Evolutionary conservation across 2,888 invertebrate genomes (phyloP).

Genomic region (Lycaena phlaeas): DNA sequence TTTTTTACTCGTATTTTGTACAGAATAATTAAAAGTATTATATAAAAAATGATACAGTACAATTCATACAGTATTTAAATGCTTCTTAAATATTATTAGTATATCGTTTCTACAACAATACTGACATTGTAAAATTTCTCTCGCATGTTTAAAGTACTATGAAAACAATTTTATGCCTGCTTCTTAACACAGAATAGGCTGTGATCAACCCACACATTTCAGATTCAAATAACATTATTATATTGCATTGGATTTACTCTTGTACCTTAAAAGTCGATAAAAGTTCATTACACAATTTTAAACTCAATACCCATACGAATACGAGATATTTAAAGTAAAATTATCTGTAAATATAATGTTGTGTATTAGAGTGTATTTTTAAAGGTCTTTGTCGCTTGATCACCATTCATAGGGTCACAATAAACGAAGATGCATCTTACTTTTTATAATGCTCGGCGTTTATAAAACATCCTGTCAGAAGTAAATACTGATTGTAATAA

Average conservation of each 20-base stretch:
- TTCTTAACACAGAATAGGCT: conserved; percentile 53
- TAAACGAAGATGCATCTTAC: conserved; percentile 35
- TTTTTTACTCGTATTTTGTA: no score
- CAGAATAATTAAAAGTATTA: no score
- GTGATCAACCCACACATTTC: conserved; percentile 59
- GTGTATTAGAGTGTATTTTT: conserved; percentile 51
- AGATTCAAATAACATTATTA: conserved; percentile 64
- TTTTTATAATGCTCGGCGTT: conserved; percentile 36
- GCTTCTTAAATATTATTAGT: neutral
- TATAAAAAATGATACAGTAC: no score
- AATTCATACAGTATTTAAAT: neutral
- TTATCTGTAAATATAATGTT: conserved; percentile 19
- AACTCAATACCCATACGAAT: conserved; percentile 19
- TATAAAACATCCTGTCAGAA: conserved; percentile 25
- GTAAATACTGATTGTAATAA: conserved; percentile 22
- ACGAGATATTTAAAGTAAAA: conserved; percentile 10
- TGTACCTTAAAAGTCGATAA: conserved; percentile 11
- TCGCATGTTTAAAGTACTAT: conserved; percentile 23
- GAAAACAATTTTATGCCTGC: conserved; percentile 41
- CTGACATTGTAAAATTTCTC: conserved; percentile 14
- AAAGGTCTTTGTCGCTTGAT: conserved; percentile 60
- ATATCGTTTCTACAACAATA: conserved; percentile 2
- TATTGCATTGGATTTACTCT: conserved; percentile 34
- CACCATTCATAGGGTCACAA: conserved; percentile 49
- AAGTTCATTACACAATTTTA: conserved; percentile 18